Percentiles rank a stretch among this genome's conserved stretches.
These are phyloP conservation scores for Pseudomugil gertrudae DNA, from an alignment of 2,797 vertebrate genomes.

Conservation along the genomic window DNA sequence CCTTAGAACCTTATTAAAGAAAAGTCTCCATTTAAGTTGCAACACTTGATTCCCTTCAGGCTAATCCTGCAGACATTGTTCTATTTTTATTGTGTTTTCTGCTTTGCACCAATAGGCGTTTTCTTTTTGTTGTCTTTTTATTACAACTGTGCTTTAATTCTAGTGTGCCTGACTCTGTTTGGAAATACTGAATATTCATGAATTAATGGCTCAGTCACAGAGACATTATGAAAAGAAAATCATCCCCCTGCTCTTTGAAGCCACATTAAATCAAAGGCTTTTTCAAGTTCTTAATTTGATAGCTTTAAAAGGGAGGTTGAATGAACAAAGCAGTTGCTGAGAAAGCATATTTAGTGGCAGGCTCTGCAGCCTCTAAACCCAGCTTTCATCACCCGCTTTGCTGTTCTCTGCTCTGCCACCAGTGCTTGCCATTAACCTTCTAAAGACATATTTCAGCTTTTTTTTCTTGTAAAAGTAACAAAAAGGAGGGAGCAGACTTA, in stretches of 20 bases:
- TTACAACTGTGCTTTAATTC: slow-evolving; percentile 36
- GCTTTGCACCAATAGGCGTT: slow-evolving; percentile 34
- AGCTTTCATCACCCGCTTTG: slow-evolving; percentile 73
- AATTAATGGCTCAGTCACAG: slow-evolving; percentile 34
- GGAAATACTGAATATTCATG: slow-evolving; percentile 54
- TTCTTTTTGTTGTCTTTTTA: slow-evolving; percentile 24
- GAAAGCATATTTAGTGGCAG: slow-evolving; percentile 67
- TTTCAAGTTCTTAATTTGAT: slow-evolving; percentile 71
- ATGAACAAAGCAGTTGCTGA: slow-evolving; percentile 74
- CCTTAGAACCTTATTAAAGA: background rate
- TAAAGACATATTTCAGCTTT: slow-evolving; percentile 60
- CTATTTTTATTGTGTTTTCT: slow-evolving; percentile 23
- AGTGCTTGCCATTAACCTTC: slow-evolving; percentile 62
- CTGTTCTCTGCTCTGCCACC: slow-evolving; percentile 40
- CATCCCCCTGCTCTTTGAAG: slow-evolving; percentile 64
- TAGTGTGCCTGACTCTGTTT: slow-evolving; percentile 36
- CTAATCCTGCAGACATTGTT: slow-evolving; percentile 24
- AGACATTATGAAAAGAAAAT: slow-evolving; percentile 33
- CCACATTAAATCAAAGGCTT: slow-evolving; percentile 59
- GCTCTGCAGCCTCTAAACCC: slow-evolving; percentile 67
- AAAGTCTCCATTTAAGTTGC: slow-evolving; percentile 3
- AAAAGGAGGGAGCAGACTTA: slow-evolving; percentile 24
- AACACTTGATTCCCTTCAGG: background rate
- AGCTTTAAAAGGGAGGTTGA: slow-evolving; percentile 68
- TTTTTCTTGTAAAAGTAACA: slow-evolving; percentile 35